These are phyloP conservation scores for Todus mexicanus DNA, from an alignment of 2,797 vertebrate species.

Conservation along the genomic window DNA sequence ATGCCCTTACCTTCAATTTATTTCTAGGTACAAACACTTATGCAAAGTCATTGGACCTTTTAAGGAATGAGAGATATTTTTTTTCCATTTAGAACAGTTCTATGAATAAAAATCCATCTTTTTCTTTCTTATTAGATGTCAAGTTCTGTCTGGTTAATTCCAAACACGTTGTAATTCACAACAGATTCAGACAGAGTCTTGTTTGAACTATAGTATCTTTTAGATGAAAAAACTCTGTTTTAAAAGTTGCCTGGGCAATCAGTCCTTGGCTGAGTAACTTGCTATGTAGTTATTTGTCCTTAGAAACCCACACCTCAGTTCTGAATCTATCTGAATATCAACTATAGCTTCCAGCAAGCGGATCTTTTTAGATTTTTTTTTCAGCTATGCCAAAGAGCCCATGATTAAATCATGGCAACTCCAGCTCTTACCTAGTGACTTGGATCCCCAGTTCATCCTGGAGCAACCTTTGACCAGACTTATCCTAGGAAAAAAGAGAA, in stretches of 20 bases:
- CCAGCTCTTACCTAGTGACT: not conserved
- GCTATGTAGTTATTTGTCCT: not conserved
- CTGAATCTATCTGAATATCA: not conserved
- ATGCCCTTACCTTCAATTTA: not conserved
- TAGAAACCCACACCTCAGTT: not conserved
- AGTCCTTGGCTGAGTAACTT: not conserved
- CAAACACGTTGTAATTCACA: not conserved
- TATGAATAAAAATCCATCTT: not conserved
- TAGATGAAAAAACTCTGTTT: not conserved
- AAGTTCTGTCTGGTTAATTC: conserved; percentile 11
- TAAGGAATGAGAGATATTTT: not conserved
- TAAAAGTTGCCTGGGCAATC: not conserved
- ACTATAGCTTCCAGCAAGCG: not conserved
- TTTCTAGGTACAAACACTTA: not conserved
- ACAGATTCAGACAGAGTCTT: not conserved
- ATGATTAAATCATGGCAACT: conserved; percentile 7
- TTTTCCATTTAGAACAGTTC: not conserved
- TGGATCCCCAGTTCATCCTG: not conserved
- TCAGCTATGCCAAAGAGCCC: not conserved
- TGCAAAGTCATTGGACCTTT: not conserved
- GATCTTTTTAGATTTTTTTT: not conserved
- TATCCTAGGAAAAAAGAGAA: not conserved
- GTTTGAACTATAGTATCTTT: not conserved
- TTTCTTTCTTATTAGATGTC: not conserved
- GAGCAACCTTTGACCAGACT: not conserved